Evolutionary conservation across 2,113 vertebrate genomes (phyloP).

Genomic region (Baryphthengus martii): DNA sequence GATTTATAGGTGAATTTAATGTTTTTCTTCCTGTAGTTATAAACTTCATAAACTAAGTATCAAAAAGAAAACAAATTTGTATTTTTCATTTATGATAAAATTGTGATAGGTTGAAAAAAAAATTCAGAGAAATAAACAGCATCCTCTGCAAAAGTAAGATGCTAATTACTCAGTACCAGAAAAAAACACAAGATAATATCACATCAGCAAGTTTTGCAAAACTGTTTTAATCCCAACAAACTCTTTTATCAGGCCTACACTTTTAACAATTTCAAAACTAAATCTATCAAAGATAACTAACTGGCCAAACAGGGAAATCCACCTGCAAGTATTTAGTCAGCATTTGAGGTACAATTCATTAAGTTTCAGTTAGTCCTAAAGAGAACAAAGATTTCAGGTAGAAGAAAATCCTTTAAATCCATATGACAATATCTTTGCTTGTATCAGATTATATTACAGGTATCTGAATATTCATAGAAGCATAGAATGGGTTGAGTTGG

Average conservation of each 20-base stretch:
- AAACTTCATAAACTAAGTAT: neutral
- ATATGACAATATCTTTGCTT: neutral
- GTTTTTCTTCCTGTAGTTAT: neutral
- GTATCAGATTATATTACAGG: neutral
- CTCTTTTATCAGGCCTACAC: neutral
- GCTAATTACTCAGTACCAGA: neutral
- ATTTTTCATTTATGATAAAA: neutral
- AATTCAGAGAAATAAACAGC: neutral
- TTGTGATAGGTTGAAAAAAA: neutral
- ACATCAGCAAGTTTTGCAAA: neutral
- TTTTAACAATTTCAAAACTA: neutral
- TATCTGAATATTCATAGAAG: neutral
- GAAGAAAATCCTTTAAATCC: neutral
- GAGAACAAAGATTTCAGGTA: neutral
- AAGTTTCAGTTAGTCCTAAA: neutral
- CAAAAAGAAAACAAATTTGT: neutral
- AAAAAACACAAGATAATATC: neutral
- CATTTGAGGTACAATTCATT: neutral
- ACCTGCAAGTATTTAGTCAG: neutral
- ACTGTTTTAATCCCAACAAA: neutral
- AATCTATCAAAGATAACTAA: neutral
- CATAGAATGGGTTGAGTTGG: neutral
- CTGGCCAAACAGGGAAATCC: neutral
- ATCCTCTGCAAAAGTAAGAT: neutral
- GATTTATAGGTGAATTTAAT: neutral